Base-by-base conservation (phyloP, 2,888 invertebrate genomes). In the Labia minor region DNA sequence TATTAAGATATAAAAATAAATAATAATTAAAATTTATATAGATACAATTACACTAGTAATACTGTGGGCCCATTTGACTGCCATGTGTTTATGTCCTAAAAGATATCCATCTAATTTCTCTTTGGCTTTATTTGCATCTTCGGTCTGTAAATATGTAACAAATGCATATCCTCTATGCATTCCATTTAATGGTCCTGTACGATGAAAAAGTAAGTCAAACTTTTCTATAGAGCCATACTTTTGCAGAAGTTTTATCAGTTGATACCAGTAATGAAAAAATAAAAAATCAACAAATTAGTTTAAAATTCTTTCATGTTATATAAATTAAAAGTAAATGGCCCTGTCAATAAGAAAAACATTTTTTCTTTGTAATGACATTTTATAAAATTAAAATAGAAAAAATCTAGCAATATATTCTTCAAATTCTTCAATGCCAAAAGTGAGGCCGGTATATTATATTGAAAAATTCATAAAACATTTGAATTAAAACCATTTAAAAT, bases 221-320 rank as follows among this genome's bases (percentile, higher is more conserved):
- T 95, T 94, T 82, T 92, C 91, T 76, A 95, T 90, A 76, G 85
- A 83, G 78, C 95, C 95, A 85, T 90, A 89, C 85, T 90, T 89
- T 86, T 95, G 93, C 81, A 93, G 85, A 81, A 95, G 86, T 91
- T 95, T 95, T 81, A 96, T 83, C 83, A 96, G 86, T 86, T 93
- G 89, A 87, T 87, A 93, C 92, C 92, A 83, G 87, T 90, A 87
- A 85, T 81, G 75, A 81, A 78, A 77, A 68, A 78, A 78, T 73
- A 65, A 70, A 73, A 73, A 72, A 69, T 69, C 3, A 26, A 69
- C 67, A 70, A 65, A 74, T 77, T 77, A 76, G 76, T 75, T 77
- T 73, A 73, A 73, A 49, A 69, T 72, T 71, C 70, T 61, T 49
- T 49, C 61, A 65, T n/a, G n/a, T n/a, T n/a, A n/a, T n/a, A n/a